Percentiles rank a stretch among this genome's conserved stretches.
These are phyloP conservation scores for Nematopogon swammerdamellus DNA, from an alignment of 2,888 invertebrate species.

Conservation along the genomic window DNA sequence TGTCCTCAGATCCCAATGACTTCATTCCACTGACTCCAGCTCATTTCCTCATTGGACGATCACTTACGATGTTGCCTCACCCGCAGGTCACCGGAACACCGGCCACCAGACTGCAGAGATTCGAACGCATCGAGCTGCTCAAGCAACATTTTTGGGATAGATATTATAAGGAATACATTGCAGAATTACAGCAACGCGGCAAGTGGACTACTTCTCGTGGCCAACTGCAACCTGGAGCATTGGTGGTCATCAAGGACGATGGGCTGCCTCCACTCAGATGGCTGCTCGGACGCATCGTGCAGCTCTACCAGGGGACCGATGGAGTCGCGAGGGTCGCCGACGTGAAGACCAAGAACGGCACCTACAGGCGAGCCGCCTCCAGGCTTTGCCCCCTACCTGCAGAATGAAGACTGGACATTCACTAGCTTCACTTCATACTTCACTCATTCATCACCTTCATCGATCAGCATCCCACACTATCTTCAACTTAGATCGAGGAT, in stretches of 20 bases:
- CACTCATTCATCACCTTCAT: too few species aligned
- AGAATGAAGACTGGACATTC: neutral
- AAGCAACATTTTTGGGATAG: conserved; percentile 10
- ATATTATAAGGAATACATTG: conserved; percentile 9
- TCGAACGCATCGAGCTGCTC: conserved; percentile 7
- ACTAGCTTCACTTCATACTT: too few species aligned
- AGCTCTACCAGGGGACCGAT: conserved; percentile 7
- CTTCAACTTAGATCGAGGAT: too few species aligned
- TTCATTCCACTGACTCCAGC: conserved; percentile 7
- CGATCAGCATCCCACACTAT: too few species aligned
- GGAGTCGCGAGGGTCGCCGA: conserved; percentile 10
- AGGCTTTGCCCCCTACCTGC: conserved; percentile 4
- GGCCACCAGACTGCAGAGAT: conserved; percentile 7
- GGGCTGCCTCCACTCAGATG: conserved; percentile 11
- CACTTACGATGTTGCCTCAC: conserved; percentile 9
- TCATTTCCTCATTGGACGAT: conserved; percentile 10
- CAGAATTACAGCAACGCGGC: conserved; percentile 12
- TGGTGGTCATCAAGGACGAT: conserved; percentile 10
- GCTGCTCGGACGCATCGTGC: conserved; percentile 9
- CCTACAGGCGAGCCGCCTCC: conserved; percentile 5
- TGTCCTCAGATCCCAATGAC: conserved; percentile 6
- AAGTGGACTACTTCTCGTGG: conserved; percentile 11
- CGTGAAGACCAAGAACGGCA: conserved; percentile 4
- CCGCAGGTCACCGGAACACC: conserved; percentile 7
- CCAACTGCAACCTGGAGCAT: neutral